Evolutionary conservation across 2,113 vertebrate species (phyloP).

Genomic region (Parotia lawesii): DNA sequence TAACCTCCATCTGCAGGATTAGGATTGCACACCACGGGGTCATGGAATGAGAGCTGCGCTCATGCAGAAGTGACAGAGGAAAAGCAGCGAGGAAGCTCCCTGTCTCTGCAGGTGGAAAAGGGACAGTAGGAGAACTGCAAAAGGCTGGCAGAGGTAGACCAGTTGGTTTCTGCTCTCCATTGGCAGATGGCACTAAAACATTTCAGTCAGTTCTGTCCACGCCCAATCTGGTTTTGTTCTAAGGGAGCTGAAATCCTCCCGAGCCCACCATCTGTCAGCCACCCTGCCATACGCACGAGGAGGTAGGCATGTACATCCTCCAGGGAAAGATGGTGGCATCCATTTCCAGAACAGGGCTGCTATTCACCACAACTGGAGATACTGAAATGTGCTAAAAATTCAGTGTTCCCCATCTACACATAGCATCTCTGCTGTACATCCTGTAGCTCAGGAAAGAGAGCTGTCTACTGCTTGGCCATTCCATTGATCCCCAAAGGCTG

Average conservation of each 20-base stretch:
- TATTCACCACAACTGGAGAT: neutral
- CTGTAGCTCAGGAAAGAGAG: neutral
- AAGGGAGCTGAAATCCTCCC: neutral
- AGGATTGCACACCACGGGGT: accelerated
- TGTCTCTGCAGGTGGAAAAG: neutral
- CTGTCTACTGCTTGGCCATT: slow-evolving; percentile 35
- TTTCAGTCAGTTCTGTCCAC: slow-evolving; percentile 15
- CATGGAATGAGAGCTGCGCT: neutral
- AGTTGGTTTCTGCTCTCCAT: neutral
- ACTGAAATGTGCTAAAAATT: slow-evolving; percentile 51
- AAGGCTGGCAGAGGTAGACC: neutral
- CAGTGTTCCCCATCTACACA: slow-evolving; percentile 10
- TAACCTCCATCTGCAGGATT: neutral
- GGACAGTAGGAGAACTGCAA: neutral
- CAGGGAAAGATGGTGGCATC: neutral
- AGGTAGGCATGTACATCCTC: neutral
- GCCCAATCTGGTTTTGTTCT: neutral
- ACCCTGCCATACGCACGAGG: neutral
- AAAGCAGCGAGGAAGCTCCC: neutral
- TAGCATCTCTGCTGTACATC: neutral
- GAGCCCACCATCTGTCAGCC: slow-evolving; percentile 29
- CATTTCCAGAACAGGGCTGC: slow-evolving; percentile 5
- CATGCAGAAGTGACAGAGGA: neutral
- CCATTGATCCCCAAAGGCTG: slow-evolving; percentile 40
- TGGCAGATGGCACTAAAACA: slow-evolving; percentile 21